Percentiles rank a stretch among this genome's conserved stretches.
Conservation (phyloP, 2,113 vertebrate genomes). For the Ochotona princeps region DNA sequence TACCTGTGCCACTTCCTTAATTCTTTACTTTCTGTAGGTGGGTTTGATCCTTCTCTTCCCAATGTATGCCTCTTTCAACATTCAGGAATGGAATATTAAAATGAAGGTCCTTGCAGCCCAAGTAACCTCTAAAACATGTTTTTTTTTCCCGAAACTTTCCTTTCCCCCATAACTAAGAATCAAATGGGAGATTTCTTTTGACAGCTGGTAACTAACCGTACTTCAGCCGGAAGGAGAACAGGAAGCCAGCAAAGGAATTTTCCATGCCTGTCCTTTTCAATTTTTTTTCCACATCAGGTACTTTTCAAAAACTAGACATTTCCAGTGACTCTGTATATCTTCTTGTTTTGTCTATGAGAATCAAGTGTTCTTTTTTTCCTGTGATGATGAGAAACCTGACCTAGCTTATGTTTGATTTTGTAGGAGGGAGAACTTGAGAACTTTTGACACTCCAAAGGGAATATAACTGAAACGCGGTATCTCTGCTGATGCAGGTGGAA, state of each 20-base stretch:
- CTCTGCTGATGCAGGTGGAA: constrained; percentile 79
- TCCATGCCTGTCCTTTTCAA: constrained; percentile 85
- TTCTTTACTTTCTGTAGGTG: neutral
- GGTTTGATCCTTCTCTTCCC: neutral
- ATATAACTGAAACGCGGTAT: constrained; percentile 68
- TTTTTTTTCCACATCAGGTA: constrained; percentile 89
- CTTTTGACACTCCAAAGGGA: constrained; percentile 77
- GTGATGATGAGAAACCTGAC: constrained; percentile 75
- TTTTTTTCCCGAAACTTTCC: constrained; percentile 72
- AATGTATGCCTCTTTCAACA: neutral
- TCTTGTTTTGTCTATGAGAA: constrained; percentile 89
- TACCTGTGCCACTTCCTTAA: neutral
- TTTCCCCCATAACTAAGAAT: constrained; percentile 74
- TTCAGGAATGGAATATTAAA: constrained; percentile 68
- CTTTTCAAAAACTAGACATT: constrained; percentile 87
- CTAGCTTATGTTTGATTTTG: constrained; percentile 73
- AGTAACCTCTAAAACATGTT: constrained; percentile 74
- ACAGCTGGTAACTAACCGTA: constrained; percentile 89
- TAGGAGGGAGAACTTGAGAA: constrained; percentile 83
- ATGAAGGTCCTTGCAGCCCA: constrained; percentile 73
- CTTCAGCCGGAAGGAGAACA: constrained; percentile 88
- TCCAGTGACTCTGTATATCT: constrained; percentile 86
- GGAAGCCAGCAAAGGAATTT: constrained; percentile 86
- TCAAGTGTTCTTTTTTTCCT: constrained; percentile 77
- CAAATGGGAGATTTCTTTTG: constrained; percentile 88